Conservation (phyloP, 2,797 vertebrate genomes). For the Anabacerthia variegaticeps region DNA sequence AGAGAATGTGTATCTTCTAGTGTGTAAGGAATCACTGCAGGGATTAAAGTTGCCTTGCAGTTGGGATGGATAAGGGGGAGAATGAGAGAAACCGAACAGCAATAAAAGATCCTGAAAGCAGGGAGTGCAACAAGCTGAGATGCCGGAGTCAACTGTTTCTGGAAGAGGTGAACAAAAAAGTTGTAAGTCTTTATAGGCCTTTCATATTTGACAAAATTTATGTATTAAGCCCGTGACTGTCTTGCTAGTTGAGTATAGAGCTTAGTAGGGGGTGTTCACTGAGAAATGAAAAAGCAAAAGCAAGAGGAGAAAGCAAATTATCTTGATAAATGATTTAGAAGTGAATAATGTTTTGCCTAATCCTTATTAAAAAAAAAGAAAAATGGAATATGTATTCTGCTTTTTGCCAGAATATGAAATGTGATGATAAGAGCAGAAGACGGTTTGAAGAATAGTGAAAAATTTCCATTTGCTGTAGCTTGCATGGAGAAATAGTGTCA, state of each 20-base stretch:
- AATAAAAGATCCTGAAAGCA: not conserved
- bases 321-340: not conserved
- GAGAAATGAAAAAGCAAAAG: not conserved
- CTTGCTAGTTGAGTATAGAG: not conserved
- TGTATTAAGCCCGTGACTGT: not conserved
- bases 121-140: not conserved
- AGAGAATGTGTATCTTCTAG: not conserved
- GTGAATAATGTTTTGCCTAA: not conserved
- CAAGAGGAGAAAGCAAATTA: not conserved
- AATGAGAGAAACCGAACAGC: not conserved
- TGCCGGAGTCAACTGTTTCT: not conserved
- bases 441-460: not conserved
- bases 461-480: not conserved
- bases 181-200: not conserved
- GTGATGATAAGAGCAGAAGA: not conserved
- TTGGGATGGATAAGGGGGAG: not conserved
- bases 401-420: not conserved
- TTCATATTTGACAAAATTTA: not conserved
- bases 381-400: not conserved
- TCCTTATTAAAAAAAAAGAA: not conserved
- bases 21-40: not conserved
- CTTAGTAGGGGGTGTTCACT: not conserved
- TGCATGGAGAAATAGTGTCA: not conserved
- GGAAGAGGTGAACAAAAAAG: not conserved
- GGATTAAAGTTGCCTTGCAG: not conserved